Base-by-base conservation (phyloP, 1,140 invertebrate species). In the Euura saliciscinereae region DNA sequence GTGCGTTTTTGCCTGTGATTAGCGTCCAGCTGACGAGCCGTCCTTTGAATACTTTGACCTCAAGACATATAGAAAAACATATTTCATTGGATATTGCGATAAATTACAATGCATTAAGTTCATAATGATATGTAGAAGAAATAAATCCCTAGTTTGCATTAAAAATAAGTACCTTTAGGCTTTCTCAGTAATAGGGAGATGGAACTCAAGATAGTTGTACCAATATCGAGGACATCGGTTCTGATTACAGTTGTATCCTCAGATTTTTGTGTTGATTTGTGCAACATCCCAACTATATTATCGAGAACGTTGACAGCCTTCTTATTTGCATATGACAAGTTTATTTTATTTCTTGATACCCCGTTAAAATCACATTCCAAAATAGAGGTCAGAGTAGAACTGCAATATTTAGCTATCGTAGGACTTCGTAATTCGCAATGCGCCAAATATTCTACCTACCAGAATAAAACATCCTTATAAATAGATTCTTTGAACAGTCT, bases 181-280 rank as follows among this genome's bases (percentile, higher is more conserved):
- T 67, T 67, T 44, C 42, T 8, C 10, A 67, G 10, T 8, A 67
- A 44, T 8, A 44, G 0, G 4, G 13, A 44, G 10, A 44, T 10
- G 5, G 66, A 42, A 8, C 66, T 67, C 13, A 67, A 44, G 43
- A 67, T 67, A 67, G 28, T 67, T 28, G 43, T 44, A 67, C 66
- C 66, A 67, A 67, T 67, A 28, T 67, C 66, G 8, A 67, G 0
- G 4, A 67, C 13, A 28, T 67, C 66, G 43, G 66, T 67, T 28
- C 66, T 67, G 28, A 44, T 42, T 67, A 67, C 66, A 28, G 43
- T 67, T 11, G 66, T 42, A 67, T 44, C 43, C 42, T 67, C 13
- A 2, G 28, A 67, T 28, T 67, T 8, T 67, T 67, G 13, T 7
- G 66, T 44, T 67, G 28, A 67, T 67, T 5, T 42, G 13, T 67